Evolutionary conservation across 2,797 vertebrate species (phyloP).

Genomic region (Amniataba percoides): DNA sequence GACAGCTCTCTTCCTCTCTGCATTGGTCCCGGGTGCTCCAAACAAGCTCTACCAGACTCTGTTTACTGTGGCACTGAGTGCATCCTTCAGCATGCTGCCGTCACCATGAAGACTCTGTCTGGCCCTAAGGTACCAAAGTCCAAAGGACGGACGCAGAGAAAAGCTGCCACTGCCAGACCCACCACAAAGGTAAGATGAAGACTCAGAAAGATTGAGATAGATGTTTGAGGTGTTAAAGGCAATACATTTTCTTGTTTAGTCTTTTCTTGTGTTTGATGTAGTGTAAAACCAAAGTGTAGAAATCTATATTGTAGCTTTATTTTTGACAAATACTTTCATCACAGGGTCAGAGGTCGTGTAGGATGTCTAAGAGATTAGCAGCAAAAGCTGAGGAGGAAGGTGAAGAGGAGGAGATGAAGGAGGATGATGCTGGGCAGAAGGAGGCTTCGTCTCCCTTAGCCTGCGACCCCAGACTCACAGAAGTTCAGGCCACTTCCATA

Average conservation of each 20-base stretch:
- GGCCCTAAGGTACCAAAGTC: slow-evolving; percentile 87
- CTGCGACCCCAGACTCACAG: slow-evolving; percentile 93
- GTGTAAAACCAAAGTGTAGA: not conserved
- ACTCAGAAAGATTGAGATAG: not conserved
- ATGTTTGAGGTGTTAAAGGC: not conserved
- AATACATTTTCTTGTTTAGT: not conserved
- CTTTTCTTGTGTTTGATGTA: not conserved
- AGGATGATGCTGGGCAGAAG: slow-evolving; percentile 76
- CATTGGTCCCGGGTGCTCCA: slow-evolving; percentile 92
- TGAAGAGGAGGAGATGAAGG: slow-evolving; percentile 66
- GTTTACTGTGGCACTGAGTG: slow-evolving; percentile 97
- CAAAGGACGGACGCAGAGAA: slow-evolving; percentile 84
- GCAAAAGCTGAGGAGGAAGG: slow-evolving; percentile 72
- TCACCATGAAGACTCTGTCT: slow-evolving; percentile 92
- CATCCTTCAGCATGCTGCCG: slow-evolving; percentile 94
- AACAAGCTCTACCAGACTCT: slow-evolving; percentile 90
- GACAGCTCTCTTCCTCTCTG: slow-evolving; percentile 86
- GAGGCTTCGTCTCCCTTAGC: slow-evolving; percentile 86
- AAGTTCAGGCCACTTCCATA: slow-evolving; percentile 90
- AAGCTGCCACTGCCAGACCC: slow-evolving; percentile 73
- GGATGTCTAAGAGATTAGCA: slow-evolving; percentile 83
- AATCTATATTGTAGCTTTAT: not conserved
- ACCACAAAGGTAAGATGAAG: slow-evolving; percentile 83
- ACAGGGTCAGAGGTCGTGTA: slow-evolving; percentile 88
- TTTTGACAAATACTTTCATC: slow-evolving; percentile 49